These are phyloP conservation scores for Drosophila kambysellisi DNA, from an alignment of 2,888 invertebrate genomes.

Conservation along the genomic window DNA sequence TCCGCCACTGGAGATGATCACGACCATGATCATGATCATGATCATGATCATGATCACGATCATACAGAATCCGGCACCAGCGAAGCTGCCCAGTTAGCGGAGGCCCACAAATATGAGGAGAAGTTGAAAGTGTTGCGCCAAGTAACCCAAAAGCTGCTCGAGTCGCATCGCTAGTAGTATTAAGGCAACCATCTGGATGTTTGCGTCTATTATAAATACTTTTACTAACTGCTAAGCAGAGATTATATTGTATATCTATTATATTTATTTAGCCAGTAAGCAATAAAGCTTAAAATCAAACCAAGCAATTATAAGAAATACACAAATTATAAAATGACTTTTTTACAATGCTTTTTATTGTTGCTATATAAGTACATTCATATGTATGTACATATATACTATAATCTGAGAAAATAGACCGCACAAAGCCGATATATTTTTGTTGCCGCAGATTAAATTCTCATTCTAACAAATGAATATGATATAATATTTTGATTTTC, in stretches of 20 bases:
- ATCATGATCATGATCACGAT: slow-evolving; percentile 37
- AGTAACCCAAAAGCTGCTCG: slow-evolving; percentile 65
- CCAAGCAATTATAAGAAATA: slow-evolving; percentile 3
- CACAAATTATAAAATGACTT: neutral
- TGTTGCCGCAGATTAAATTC: neutral
- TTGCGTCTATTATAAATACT: neutral
- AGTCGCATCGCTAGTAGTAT: slow-evolving; percentile 57
- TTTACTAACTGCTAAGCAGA: slow-evolving; percentile 61
- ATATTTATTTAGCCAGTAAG: slow-evolving; percentile 51
- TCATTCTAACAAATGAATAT: neutral
- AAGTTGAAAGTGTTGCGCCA: slow-evolving; percentile 66
- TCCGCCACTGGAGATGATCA: slow-evolving; percentile 14
- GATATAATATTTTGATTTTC: neutral
- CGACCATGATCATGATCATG: slow-evolving; percentile 33
- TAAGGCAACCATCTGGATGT: slow-evolving; percentile 9
- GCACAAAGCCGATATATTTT: neutral
- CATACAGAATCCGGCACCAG: slow-evolving; percentile 33
- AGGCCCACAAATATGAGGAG: slow-evolving; percentile 65
- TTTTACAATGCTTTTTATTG: neutral
- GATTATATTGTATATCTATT: slow-evolving; percentile 42
- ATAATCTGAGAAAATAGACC: neutral
- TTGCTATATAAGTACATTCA: neutral
- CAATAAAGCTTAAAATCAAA: slow-evolving; percentile 14
- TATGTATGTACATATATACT: neutral
- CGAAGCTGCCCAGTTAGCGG: slow-evolving; percentile 54